A percentile compares a stretch with the other conserved stretches of the same genome.
Evolutionary conservation across 1,140 invertebrate species (phyloP).

Genomic region (Drosophila teissieri): DNA sequence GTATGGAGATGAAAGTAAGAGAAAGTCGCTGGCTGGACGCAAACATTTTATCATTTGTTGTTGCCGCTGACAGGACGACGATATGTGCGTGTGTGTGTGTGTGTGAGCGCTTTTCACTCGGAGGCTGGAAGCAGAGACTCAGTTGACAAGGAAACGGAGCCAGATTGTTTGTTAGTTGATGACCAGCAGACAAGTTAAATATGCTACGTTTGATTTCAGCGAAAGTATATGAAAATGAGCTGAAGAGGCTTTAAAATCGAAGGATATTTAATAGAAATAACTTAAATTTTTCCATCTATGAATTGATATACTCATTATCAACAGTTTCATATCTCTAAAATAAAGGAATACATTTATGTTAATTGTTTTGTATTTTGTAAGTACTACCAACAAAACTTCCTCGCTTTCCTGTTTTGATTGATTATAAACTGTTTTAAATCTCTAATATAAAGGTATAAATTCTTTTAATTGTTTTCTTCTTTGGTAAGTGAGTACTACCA

Average conservation of each 20-base stretch:
- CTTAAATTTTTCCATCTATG: no score
- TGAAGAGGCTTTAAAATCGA: background rate
- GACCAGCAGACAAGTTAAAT: slow-evolving; percentile 57
- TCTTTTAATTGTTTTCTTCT: no score
- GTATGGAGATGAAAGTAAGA: slow-evolving; percentile 39
- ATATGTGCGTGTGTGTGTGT: background rate
- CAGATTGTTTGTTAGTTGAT: slow-evolving; percentile 59
- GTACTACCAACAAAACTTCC: no score
- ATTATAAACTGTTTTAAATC: no score
- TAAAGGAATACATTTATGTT: no score
- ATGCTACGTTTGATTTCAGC: slow-evolving; percentile 24
- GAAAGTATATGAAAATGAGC: slow-evolving; percentile 1
- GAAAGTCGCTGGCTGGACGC: slow-evolving; percentile 56
- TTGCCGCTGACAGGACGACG: slow-evolving; percentile 62
- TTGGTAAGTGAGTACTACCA: no score
- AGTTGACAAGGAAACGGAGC: slow-evolving; percentile 45
- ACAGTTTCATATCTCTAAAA: background rate
- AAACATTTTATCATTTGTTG: slow-evolving; percentile 72
- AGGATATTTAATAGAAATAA: no score
- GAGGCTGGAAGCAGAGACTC: background rate
- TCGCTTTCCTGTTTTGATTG: no score
- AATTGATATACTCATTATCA: no score
- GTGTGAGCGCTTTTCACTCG: background rate
- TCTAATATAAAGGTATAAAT: no score
- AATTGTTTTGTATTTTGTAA: no score